Percentiles rank a stretch among this genome's conserved stretches.
These are phyloP conservation scores for Epistrophe eligans DNA, from an alignment of 2,888 invertebrate genomes.

Conservation along the genomic window DNA sequence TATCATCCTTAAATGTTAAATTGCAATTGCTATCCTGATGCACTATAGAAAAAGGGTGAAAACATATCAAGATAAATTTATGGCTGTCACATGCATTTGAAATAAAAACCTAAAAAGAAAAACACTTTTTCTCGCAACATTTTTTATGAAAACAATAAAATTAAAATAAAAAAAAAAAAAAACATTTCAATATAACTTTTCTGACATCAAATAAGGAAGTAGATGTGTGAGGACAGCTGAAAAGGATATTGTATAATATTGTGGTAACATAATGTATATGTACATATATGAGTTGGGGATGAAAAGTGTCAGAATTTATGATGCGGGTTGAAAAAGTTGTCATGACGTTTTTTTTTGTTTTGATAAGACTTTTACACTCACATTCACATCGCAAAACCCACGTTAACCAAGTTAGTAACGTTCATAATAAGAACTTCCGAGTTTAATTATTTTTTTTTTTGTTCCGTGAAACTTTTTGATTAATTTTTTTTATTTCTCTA, in stretches of 20 bases:
- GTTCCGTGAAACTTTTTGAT: background rate
- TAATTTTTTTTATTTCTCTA: background rate
- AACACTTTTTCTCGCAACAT: slow-evolving; percentile 37
- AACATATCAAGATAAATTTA: slow-evolving; percentile 62
- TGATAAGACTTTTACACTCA: background rate
- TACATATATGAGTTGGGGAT: background rate
- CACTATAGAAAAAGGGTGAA: slow-evolving; percentile 29
- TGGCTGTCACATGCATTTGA: slow-evolving; percentile 54
- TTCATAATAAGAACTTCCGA: background rate
- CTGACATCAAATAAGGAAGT: slow-evolving; percentile 36
- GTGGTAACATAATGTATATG: background rate
- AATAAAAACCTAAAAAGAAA: background rate
- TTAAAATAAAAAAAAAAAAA: slow-evolving; percentile 15
- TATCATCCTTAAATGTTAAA: slow-evolving; percentile 57
- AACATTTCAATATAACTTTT: slow-evolving; percentile 28
- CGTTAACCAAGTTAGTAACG: background rate
- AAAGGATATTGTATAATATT: slow-evolving; percentile 18
- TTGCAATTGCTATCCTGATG: slow-evolving; percentile 61
- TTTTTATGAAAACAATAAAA: slow-evolving; percentile 33
- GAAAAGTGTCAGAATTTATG: slow-evolving; percentile 46
- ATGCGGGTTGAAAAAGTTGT: slow-evolving; percentile 35
- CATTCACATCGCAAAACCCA: slow-evolving; percentile 19
- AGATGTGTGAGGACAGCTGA: slow-evolving; percentile 48
- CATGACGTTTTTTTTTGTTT: background rate
- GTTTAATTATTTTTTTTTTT: background rate